phyloP scores from a whole-genome alignment of 2,888 invertebrate species.

The Heliconius sara region DNA sequence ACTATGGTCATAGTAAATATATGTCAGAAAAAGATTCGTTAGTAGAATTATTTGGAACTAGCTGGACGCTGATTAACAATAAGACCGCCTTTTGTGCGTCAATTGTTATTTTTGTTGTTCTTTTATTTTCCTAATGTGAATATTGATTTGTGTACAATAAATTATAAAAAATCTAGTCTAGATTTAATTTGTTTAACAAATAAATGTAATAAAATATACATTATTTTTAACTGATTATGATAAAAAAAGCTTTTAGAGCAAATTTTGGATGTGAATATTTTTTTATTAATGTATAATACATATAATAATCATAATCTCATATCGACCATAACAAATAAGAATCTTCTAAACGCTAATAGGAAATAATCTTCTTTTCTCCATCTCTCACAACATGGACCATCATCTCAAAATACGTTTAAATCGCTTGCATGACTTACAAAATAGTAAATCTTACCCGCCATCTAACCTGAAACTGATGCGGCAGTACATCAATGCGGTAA shows the following conservation, averaged over 20 bases:
- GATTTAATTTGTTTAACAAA: background rate
- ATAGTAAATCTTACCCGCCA: slow-evolving; percentile 68
- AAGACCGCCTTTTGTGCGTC: no score
- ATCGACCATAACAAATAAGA: background rate
- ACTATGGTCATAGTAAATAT: slow-evolving; percentile 38
- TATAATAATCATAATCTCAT: background rate
- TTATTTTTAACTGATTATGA: background rate
- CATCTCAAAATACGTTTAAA: slow-evolving; percentile 52
- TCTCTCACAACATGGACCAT: slow-evolving; percentile 32
- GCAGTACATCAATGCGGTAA: slow-evolving; percentile 69
- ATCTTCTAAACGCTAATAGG: background rate
- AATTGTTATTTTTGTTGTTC: no score
- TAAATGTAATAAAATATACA: background rate
- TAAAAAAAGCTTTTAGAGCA: background rate
- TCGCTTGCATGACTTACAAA: slow-evolving; percentile 60
- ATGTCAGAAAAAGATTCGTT: slow-evolving; percentile 39
- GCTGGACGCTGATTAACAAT: no score
- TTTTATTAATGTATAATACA: background rate
- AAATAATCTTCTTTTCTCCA: no score
- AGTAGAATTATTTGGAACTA: background rate
- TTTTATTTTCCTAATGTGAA: no score
- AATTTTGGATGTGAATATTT: no score
- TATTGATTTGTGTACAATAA: no score
- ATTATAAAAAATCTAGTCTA: background rate
- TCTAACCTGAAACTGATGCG: slow-evolving; percentile 71